A percentile compares a stretch with the other conserved stretches of the same genome.
These are phyloP conservation scores for Drosophila hamatofila DNA, from an alignment of 2,888 invertebrate species.

Conservation along the genomic window DNA sequence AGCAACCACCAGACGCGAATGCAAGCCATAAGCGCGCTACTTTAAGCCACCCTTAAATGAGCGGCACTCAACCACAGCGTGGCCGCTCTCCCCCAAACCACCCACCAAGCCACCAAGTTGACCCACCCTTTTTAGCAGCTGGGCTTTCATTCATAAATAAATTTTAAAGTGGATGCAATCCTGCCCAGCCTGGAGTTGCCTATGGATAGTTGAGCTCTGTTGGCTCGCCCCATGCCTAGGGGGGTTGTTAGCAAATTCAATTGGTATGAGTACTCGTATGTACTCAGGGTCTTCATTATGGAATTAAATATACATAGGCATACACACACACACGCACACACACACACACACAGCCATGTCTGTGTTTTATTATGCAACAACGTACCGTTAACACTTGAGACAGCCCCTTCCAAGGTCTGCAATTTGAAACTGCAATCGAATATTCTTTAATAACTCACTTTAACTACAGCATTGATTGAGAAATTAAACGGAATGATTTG, in stretches of 20 bases:
- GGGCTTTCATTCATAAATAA: conserved; percentile 71
- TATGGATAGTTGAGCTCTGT: conserved; percentile 42
- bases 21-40: conserved; percentile 16
- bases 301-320: conserved; percentile 68
- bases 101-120: not conserved
- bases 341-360: not conserved
- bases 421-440: conserved; percentile 11
- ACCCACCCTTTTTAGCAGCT: conserved; percentile 41
- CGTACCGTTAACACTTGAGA: conserved; percentile 63
- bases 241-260: conserved; percentile 56
- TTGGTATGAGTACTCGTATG: conserved; percentile 53
- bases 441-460: not conserved
- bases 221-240: conserved; percentile 9
- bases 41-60: conserved; percentile 42
- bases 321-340: conserved; percentile 20
- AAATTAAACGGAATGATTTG: not conserved
- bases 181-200: conserved; percentile 39
- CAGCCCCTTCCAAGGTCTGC: conserved; percentile 24
- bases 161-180: conserved; percentile 76
- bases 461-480: not conserved
- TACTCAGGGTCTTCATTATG: conserved; percentile 69
- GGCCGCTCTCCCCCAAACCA: not conserved
- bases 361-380: conserved; percentile 35
- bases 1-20: conserved; percentile 11
- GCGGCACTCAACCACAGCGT: not conserved